Evolutionary conservation across 2,888 invertebrate species (phyloP), one percentile per base, ranked within the genome.

Genomic region (Ditula angustiorana): DNA sequence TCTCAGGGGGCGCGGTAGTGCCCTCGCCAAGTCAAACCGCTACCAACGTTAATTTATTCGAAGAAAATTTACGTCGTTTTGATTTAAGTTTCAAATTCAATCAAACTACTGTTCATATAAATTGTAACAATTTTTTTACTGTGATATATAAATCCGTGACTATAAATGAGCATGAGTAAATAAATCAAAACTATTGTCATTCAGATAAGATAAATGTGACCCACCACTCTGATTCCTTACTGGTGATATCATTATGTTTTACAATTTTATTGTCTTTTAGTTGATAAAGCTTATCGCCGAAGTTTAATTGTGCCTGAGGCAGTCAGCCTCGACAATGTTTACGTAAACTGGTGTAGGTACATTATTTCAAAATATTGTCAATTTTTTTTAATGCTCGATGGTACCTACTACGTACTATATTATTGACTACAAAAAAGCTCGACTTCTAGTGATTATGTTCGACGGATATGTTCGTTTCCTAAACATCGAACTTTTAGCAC

Each of bases 181-280:
- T 41, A 19, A 41, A 16, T 41, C 3, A 41, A 41, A 41, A 19
- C 41, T 19, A 41, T 41, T 19, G 50, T 30, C 11, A 50, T 50
- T 21, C n/a, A 10, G 50, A 50, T 50, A 30, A 50, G 50, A 50
- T 50, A 50, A 19, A 16, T 19, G 30, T 30, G 50, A 30, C 30
- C 50, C 30, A 50, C 50, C 47, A 13, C 24, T 19, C 30, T 8
- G 50, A 50, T 30, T 50, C 13, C 16, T 8, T 26, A 1, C 37
- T 16, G 13, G 37, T 16, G 37, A 37, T 26, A 49, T 5, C 47
- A 49, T 49, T 49, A 26, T 49, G 13, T 49, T 50, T 19, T 28
- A 28, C 19, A 28, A n/a, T n/a, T 33, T 33, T 33, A 50, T 28
- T 30, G 49, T 50, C 50, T 50, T 50, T 50, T 19, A 2, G 2